Conservation (phyloP, 2,888 invertebrate species). For the Tinea trinotella region DNA sequence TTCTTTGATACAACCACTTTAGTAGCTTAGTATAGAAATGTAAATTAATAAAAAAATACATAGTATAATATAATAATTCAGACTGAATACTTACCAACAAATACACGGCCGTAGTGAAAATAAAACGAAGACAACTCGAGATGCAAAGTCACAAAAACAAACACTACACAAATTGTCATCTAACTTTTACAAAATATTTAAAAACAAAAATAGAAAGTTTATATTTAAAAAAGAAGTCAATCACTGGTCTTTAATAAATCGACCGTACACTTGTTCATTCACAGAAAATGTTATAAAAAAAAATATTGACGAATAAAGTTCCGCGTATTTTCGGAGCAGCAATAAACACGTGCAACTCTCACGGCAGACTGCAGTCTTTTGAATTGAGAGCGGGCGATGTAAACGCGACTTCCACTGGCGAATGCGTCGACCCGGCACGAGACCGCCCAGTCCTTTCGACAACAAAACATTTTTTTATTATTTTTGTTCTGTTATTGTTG, state of each 20-base stretch:
- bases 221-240: background rate
- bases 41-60: no score
- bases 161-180: conserved; percentile 29
- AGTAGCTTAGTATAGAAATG: no score
- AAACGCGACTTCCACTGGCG: conserved; percentile 7
- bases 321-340: conserved; percentile 30
- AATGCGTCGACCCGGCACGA: conserved; percentile 8
- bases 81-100: conserved; percentile 59
- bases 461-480: background rate
- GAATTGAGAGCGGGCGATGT: conserved; percentile 24
- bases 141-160: conserved; percentile 53
- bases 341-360: conserved; percentile 41
- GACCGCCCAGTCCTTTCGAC: background rate
- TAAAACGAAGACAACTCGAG: conserved; percentile 59
- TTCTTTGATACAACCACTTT: no score
- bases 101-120: conserved; percentile 55
- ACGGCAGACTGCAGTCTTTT: conserved; percentile 52
- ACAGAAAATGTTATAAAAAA: conserved; percentile 28
- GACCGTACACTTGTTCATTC: conserved; percentile 29
- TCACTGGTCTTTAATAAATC: conserved; percentile 4
- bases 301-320: conserved; percentile 54
- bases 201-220: background rate
- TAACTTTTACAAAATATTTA: background rate
- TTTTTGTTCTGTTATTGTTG: background rate
- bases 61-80: no score